These are phyloP conservation scores for Sprattus sprattus DNA, from an alignment of 2,113 vertebrate species.

Conservation along the genomic window DNA sequence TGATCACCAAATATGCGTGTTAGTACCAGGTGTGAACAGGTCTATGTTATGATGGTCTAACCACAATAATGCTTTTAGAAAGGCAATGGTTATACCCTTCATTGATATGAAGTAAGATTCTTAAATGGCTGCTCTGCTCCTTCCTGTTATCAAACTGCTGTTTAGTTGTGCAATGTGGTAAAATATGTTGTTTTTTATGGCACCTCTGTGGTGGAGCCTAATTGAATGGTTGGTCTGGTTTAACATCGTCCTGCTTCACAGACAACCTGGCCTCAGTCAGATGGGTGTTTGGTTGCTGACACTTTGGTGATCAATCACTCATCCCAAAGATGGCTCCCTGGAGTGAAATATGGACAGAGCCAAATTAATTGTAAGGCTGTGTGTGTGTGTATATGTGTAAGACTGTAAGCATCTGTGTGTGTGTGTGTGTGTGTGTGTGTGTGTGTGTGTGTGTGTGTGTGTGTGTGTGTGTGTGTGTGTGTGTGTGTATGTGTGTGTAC, in stretches of 20 bases:
- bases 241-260: background rate
- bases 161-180: background rate
- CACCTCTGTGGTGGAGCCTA: background rate
- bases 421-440: background rate
- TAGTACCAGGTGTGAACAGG: too few species aligned
- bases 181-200: background rate
- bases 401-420: background rate
- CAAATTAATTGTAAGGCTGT: background rate
- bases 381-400: background rate
- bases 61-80: background rate
- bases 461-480: background rate
- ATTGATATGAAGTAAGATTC: background rate
- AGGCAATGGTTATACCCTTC: background rate
- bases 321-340: background rate
- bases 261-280: background rate
- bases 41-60: background rate
- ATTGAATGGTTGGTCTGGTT: background rate
- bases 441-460: background rate
- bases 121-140: background rate
- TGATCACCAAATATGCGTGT: too few species aligned
- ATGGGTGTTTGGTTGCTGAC: background rate
- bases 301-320: background rate
- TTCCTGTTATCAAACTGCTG: too few species aligned
- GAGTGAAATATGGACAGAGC: background rate
- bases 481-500: background rate